Evolutionary conservation across 1,140 invertebrate species (phyloP).

Genomic region (Drosophila carrolli): DNA sequence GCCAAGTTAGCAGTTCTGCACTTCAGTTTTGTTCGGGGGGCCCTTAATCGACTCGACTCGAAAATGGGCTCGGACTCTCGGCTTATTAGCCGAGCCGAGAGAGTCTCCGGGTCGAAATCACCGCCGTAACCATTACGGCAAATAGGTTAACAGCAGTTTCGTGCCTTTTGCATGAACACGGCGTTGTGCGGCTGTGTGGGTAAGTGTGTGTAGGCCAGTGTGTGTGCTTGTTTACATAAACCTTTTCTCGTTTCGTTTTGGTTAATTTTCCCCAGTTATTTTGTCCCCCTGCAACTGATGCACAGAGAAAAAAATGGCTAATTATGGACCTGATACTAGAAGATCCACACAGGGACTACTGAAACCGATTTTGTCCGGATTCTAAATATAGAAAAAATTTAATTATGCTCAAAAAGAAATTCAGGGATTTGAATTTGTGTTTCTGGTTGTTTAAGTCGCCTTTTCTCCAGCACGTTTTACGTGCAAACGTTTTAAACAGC

Average conservation of each 20-base stretch:
- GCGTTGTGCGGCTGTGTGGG: conserved; percentile 19
- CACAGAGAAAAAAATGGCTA: conserved; percentile 15
- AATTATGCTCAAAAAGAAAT: too few species aligned
- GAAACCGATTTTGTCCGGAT: not conserved
- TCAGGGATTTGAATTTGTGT: too few species aligned
- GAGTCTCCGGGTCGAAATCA: conserved; percentile 53
- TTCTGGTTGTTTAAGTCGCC: too few species aligned
- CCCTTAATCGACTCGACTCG: conserved; percentile 30
- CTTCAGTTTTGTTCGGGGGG: conserved; percentile 14
- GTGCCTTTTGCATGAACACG: conserved; percentile 70
- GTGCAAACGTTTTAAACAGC: too few species aligned
- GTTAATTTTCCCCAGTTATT: conserved; percentile 31
- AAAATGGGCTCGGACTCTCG: conserved; percentile 32
- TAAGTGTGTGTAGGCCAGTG: conserved; percentile 9
- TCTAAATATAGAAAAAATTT: not conserved
- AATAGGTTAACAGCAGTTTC: conserved; percentile 80
- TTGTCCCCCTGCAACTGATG: conserved; percentile 22
- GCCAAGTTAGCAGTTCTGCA: conserved; percentile 45
- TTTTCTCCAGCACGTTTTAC: too few species aligned
- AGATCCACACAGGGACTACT: not conserved
- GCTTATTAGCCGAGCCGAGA: conserved; percentile 59
- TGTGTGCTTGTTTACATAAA: conserved; percentile 68
- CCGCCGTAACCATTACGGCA: conserved; percentile 67
- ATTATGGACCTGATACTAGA: not conserved
- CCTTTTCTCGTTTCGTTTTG: conserved; percentile 62